phyloP scores from a whole-genome alignment of 2,888 invertebrate species.

The Caenorhabditis uteleia region DNA sequence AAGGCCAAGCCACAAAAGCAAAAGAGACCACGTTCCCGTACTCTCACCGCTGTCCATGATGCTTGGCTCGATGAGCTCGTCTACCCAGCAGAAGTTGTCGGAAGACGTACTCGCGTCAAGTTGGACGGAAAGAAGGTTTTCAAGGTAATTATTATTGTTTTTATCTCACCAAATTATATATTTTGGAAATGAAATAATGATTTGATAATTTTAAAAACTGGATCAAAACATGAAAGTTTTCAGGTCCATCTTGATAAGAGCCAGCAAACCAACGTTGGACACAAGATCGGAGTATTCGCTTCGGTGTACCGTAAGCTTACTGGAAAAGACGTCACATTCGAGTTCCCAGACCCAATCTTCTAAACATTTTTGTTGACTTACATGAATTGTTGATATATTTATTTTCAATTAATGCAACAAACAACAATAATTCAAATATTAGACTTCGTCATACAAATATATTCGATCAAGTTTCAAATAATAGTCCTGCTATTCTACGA shows the following conservation, averaged over 20 bases:
- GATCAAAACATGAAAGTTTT: slow-evolving; percentile 11
- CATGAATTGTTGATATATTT: slow-evolving; percentile 48
- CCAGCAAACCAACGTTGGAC: slow-evolving; percentile 98
- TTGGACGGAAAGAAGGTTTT: slow-evolving; percentile 93
- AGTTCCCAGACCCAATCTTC: slow-evolving; percentile 89
- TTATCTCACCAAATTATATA: no score
- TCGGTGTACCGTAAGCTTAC: slow-evolving; percentile 98
- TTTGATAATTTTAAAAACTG: neutral
- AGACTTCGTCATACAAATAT: slow-evolving; percentile 31
- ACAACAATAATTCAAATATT: neutral
- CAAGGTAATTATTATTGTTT: slow-evolving; percentile 74
- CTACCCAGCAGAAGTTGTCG: slow-evolving; percentile 98
- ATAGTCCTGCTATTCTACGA: slow-evolving; percentile 35
- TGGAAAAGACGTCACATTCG: slow-evolving; percentile 96
- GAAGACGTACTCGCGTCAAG: slow-evolving; percentile 93
- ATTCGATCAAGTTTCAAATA: slow-evolving; percentile 27
- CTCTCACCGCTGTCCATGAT: slow-evolving; percentile 95
- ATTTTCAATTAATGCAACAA: slow-evolving; percentile 11
- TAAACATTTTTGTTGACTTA: slow-evolving; percentile 65
- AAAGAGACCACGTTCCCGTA: slow-evolving; percentile 81
- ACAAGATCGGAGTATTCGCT: slow-evolving; percentile 93
- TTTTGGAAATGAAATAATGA: neutral
- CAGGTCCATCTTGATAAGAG: slow-evolving; percentile 82
- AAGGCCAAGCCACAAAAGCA: slow-evolving; percentile 76
- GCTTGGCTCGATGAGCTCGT: slow-evolving; percentile 95